Evolutionary conservation across 2,888 invertebrate species (phyloP).

Genomic region (Peribatodes rhomboidaria): DNA sequence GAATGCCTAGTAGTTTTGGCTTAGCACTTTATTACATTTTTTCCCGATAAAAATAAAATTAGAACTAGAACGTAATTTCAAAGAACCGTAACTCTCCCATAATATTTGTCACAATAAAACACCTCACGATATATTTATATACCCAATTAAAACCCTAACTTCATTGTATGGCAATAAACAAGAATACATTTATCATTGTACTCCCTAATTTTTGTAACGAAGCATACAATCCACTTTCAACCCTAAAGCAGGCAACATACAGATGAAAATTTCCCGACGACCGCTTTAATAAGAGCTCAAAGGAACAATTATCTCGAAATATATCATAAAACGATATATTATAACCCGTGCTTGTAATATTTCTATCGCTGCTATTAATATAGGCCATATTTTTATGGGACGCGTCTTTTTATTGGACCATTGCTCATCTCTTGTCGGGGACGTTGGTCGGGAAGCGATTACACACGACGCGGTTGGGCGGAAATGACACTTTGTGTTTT

Average conservation of each 20-base stretch:
- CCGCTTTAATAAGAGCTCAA: conserved; percentile 27
- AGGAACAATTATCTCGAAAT: conserved; percentile 45
- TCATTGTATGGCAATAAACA: conserved; percentile 50
- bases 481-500: conserved; percentile 10
- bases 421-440: conserved; percentile 54
- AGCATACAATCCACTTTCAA: conserved; percentile 14
- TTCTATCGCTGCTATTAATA: conserved; percentile 65
- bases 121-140: conserved; percentile 39
- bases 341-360: conserved; percentile 62
- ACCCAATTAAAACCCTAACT: conserved; percentile 49
- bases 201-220: conserved; percentile 34
- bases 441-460: conserved; percentile 11
- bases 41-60: neutral
- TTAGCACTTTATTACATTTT: too few species aligned
- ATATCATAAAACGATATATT: conserved; percentile 57
- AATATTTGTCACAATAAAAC: conserved; percentile 27
- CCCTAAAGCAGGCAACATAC: conserved; percentile 25
- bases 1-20: too few species aligned
- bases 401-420: conserved; percentile 65
- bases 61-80: neutral
- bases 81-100: conserved; percentile 3
- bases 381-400: conserved; percentile 63
- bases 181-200: conserved; percentile 51
- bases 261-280: conserved; percentile 16
- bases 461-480: conserved; percentile 23